Conservation (phyloP, 1,140 invertebrate species). For the Drosophila elegans region DNA sequence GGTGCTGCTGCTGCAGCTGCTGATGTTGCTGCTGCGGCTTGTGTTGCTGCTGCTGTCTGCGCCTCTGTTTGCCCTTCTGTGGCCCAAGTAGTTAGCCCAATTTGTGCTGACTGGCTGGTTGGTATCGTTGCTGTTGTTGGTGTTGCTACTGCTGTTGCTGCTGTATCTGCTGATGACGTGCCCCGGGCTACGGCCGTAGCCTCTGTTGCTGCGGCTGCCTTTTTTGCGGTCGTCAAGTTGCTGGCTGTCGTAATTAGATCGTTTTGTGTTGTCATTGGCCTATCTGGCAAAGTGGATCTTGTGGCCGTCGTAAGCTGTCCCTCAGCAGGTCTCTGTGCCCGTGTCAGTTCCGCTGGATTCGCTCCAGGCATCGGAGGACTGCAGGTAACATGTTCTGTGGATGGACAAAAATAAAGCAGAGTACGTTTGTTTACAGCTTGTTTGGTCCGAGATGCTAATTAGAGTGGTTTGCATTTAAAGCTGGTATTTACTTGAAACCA, state of each 20-base stretch:
- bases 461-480: neutral
- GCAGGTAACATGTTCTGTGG: constrained; percentile 72
- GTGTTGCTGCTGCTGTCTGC: constrained; percentile 30
- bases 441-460: constrained; percentile 25
- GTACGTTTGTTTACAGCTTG: constrained; percentile 19
- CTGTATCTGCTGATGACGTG: constrained; percentile 64
- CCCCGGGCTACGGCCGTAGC: constrained; percentile 30
- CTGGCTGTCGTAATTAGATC: constrained; percentile 79
- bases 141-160: constrained; percentile 40
- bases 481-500: neutral
- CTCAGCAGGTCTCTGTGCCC: constrained; percentile 1
- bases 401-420: constrained; percentile 26
- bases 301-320: constrained; percentile 52
- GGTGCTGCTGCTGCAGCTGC: constrained; percentile 17
- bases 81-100: constrained; percentile 67
- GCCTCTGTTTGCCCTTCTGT: constrained; percentile 32
- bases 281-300: constrained; percentile 77
- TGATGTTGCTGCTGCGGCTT: constrained; percentile 9
- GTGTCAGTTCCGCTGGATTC: constrained; percentile 1
- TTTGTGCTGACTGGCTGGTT: constrained; percentile 67
- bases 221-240: constrained; percentile 72
- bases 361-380: constrained; percentile 18
- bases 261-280: constrained; percentile 80
- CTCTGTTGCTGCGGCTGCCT: constrained; percentile 41
- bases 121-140: constrained; percentile 23